Evolutionary conservation across 2,888 invertebrate species (phyloP).

Genomic region (Drosophila colorata): DNA sequence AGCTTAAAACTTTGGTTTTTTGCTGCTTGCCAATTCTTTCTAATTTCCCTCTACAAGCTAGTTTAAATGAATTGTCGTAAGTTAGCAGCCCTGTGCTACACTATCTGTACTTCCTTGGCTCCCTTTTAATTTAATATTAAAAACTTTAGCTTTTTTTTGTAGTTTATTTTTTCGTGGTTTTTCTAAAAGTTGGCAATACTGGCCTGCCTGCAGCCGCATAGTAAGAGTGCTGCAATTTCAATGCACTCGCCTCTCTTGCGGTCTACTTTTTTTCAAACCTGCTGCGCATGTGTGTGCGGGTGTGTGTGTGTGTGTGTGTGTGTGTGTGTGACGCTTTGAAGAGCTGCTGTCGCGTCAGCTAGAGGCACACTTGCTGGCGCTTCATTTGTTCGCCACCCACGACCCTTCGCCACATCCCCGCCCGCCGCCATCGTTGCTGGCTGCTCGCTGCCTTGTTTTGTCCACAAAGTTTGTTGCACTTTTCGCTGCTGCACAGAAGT

Average conservation of each 20-base stretch:
- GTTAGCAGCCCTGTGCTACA: too few relatives aligned
- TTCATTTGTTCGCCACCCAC: constrained; percentile 46
- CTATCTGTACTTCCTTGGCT: neutral
- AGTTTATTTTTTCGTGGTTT: neutral
- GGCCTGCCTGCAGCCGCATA: constrained; percentile 52
- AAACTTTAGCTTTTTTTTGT: neutral
- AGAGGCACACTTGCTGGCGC: constrained; percentile 49
- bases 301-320: constrained; percentile 21
- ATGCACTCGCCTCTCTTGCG: constrained; percentile 42
- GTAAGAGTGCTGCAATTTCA: constrained; percentile 69
- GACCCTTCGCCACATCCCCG: neutral
- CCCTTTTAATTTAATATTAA: neutral
- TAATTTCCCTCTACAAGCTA: too few relatives aligned
- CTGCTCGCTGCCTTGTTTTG: constrained; percentile 56
- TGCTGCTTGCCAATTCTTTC: too few relatives aligned
- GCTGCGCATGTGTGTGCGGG: constrained; percentile 17
- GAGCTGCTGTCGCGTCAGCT: constrained; percentile 35
- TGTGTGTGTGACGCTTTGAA: constrained; percentile 45
- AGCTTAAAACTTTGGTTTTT: too few relatives aligned
- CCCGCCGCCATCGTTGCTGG: neutral
- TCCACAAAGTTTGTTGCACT: constrained; percentile 79
- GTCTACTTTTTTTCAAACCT: constrained; percentile 21
- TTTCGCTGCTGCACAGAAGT: constrained; percentile 52
- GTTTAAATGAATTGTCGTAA: too few relatives aligned
- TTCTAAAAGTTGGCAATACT: constrained; percentile 21